Evolutionary conservation across 2,888 invertebrate species (phyloP), one percentile per base, ranked within the genome.

Genomic region (Atrina japonica): DNA sequence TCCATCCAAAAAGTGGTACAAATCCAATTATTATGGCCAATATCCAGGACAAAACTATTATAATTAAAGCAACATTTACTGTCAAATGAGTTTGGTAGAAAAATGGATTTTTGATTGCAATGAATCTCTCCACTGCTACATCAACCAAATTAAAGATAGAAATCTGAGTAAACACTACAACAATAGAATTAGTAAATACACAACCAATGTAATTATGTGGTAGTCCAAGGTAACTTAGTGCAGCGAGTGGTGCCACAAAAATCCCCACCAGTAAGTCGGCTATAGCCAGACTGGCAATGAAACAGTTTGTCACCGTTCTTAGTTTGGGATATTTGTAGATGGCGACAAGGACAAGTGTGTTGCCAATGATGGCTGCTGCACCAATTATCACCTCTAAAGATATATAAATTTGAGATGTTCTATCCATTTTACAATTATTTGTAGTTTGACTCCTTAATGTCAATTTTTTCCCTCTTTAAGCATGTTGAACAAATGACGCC

Each of bases 1-100:
- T 88, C 89, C 89, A 89, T 0, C 88, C 89, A 66, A 88, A 86
- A 64, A 86, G 55, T 0, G 89, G 89, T 18, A 86, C 77, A 16
- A 89, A 75, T 27, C 89, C 88, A 41, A 88, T 73, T 3, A 87
- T 35, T 30, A 86, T 76, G 6, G 83, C 88, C 6, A 81, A 25
- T 29, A 85, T 53, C 89, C 89, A 89, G 1, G 83, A 81, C 6
- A 78, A 41, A 0, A 70, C 55, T 29, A 84, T 85, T 16, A 84
- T 73, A 7, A 76, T 41, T 21, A 82, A 65, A 9, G 86, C 85
- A 9, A 77, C 70, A 18, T 75, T 77, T 6, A 81, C 72, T 3
- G 88, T 86, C 75, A 86, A 67, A 53, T 79, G 52, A 18, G 78
- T 66, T 35, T 83, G 79, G 70, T 89, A 89, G 25, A 76, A 64